These are phyloP conservation scores for Cerastis leucographa DNA, from an alignment of 2,888 invertebrate species.

Conservation along the genomic window DNA sequence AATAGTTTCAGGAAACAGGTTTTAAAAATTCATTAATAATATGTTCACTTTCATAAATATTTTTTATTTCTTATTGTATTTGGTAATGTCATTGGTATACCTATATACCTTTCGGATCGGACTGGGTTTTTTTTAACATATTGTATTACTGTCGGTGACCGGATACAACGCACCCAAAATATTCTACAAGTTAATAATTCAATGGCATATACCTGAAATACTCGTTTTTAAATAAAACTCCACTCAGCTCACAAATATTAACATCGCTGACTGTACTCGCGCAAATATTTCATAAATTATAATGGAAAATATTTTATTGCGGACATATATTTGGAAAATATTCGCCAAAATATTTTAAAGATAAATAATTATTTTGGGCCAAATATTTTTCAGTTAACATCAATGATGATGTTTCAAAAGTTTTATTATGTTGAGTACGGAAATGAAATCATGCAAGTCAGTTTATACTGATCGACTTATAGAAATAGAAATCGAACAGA, in stretches of 20 bases:
- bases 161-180: background rate
- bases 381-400: background rate
- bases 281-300: constrained; percentile 4
- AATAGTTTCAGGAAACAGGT: too few species aligned
- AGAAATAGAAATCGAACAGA: background rate
- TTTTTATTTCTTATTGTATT: too few species aligned
- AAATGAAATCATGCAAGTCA: background rate
- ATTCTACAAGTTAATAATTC: background rate
- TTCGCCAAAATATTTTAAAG: too few species aligned
- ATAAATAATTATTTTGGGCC: too few species aligned
- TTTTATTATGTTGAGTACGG: background rate
- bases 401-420: background rate
- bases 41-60: too few species aligned
- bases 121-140: too few species aligned
- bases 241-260: constrained; percentile 4
- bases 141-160: too few species aligned
- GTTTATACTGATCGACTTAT: background rate
- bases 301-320: background rate
- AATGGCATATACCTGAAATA: constrained; percentile 1
- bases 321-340: background rate
- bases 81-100: too few species aligned
- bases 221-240: background rate
- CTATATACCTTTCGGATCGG: too few species aligned
- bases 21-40: too few species aligned
- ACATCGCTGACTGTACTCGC: background rate